Evolutionary conservation across 2,888 invertebrate genomes (phyloP).

Genomic region (Scelioninae gen. 1): DNA sequence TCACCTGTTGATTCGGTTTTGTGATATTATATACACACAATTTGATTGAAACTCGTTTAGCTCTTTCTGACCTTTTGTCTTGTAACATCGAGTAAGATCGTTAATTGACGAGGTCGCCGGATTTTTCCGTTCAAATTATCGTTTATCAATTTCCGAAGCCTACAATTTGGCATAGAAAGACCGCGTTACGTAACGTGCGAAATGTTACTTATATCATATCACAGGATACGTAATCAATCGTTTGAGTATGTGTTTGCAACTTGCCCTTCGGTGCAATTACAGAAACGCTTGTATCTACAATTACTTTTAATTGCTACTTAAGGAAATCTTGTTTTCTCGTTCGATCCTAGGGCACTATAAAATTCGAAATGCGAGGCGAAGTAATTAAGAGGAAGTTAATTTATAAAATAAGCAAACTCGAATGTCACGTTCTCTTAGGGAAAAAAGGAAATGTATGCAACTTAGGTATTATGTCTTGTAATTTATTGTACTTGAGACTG

Average conservation of each 20-base stretch:
- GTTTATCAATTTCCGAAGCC: constrained; percentile 36
- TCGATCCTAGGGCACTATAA: constrained; percentile 41
- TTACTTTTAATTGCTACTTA: constrained; percentile 63
- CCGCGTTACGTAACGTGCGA: constrained; percentile 36
- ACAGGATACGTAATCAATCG: constrained; percentile 31
- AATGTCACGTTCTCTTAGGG: not conserved
- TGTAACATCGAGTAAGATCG: too few species aligned
- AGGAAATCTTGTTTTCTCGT: constrained; percentile 34
- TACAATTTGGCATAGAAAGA: constrained; percentile 27
- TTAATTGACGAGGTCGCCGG: too few species aligned
- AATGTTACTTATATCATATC: constrained; percentile 26
- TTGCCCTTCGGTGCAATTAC: constrained; percentile 41
- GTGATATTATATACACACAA: too few species aligned
- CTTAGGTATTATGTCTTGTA: constrained; percentile 17
- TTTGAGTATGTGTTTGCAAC: constrained; percentile 1
- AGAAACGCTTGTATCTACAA: constrained; percentile 32
- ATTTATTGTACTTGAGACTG: constrained; percentile 4
- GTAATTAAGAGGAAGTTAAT: constrained; percentile 38
- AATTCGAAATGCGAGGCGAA: constrained; percentile 42
- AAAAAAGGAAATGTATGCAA: not conserved
- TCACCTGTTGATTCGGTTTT: constrained; percentile 51
- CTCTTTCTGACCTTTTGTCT: too few species aligned
- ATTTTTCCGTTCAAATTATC: too few species aligned
- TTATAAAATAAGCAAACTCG: constrained; percentile 40
- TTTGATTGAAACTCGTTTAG: too few species aligned